Percentiles rank a stretch among this genome's conserved stretches.
Evolutionary conservation across 2,888 invertebrate species (phyloP).

Genomic region (Eubasilissa splendida): DNA sequence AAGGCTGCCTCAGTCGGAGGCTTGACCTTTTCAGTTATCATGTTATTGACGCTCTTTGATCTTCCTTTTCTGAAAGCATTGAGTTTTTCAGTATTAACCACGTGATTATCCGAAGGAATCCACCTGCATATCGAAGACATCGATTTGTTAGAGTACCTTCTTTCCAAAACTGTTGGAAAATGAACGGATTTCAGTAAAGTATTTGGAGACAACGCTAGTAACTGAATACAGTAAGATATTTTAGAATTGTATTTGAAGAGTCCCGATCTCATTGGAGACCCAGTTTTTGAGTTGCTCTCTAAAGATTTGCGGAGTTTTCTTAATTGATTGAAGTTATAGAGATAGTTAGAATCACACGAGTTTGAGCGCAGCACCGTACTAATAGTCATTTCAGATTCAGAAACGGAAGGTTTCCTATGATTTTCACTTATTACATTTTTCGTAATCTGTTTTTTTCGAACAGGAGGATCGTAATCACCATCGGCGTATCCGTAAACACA

Average conservation of each 20-base stretch:
- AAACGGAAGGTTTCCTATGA: slow-evolving; percentile 24
- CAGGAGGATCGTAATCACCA: slow-evolving; percentile 27
- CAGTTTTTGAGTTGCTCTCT: slow-evolving; percentile 39
- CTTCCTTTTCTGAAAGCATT: slow-evolving; percentile 68
- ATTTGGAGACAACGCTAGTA: slow-evolving; percentile 55
- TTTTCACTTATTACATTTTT: not conserved
- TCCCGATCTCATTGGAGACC: slow-evolving; percentile 36
- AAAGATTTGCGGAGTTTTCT: slow-evolving; percentile 51
- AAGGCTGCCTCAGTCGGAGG: slow-evolving; percentile 46
- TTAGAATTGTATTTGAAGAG: slow-evolving; percentile 57
- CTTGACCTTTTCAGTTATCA: slow-evolving; percentile 50
- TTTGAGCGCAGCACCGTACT: slow-evolving; percentile 57
- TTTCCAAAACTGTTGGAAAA: slow-evolving; percentile 51
- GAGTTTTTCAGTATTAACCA: slow-evolving; percentile 63
- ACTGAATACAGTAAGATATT: slow-evolving; percentile 57
- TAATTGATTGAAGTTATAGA: slow-evolving; percentile 56
- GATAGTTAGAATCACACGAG: slow-evolving; percentile 56
- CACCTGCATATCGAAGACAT: slow-evolving; percentile 52
- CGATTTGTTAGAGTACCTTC: slow-evolving; percentile 48
- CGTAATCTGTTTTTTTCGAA: slow-evolving; percentile 18
- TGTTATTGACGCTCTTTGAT: slow-evolving; percentile 68
- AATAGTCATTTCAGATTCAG: slow-evolving; percentile 53
- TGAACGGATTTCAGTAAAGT: slow-evolving; percentile 55
- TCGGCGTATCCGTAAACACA: slow-evolving; percentile 35
- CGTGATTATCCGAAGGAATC: slow-evolving; percentile 53